Evolutionary conservation across 2,797 vertebrate genomes (phyloP).

Genomic region (Notoglanidium macrostoma): DNA sequence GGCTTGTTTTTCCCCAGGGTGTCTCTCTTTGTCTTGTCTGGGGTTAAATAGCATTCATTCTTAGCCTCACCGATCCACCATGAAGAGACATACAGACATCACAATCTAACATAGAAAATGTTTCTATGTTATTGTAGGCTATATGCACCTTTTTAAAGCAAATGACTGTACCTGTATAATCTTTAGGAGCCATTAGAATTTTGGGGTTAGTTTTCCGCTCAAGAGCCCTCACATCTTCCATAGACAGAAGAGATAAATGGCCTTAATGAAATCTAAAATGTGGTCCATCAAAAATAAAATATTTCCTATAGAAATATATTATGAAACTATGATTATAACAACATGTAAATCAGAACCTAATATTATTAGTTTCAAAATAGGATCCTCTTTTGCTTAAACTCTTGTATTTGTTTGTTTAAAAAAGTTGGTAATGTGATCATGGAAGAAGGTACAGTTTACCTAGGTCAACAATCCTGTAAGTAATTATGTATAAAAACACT

Average conservation of each 20-base stretch:
- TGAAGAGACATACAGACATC: slow-evolving; percentile 42
- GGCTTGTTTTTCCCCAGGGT: slow-evolving; percentile 62
- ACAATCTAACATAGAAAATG: neutral
- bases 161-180: neutral
- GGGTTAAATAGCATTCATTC: slow-evolving; percentile 71
- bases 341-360: neutral
- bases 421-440: neutral
- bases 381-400: neutral
- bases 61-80: slow-evolving; percentile 49
- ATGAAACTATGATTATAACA: neutral
- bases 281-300: neutral
- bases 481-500: neutral
- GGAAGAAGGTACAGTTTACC: neutral
- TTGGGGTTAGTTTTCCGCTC: neutral
- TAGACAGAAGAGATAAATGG: neutral
- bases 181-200: neutral
- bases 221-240: neutral
- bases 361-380: neutral
- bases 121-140: too few species aligned
- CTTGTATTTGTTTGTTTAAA: neutral
- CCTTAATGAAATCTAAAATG: neutral
- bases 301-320: neutral
- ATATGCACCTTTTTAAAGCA: neutral
- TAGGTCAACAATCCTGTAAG: neutral
- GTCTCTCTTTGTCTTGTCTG: slow-evolving; percentile 56